These are phyloP conservation scores for Dolichoris vasculosae DNA, from an alignment of 1,140 invertebrate genomes.

Conservation along the genomic window DNA sequence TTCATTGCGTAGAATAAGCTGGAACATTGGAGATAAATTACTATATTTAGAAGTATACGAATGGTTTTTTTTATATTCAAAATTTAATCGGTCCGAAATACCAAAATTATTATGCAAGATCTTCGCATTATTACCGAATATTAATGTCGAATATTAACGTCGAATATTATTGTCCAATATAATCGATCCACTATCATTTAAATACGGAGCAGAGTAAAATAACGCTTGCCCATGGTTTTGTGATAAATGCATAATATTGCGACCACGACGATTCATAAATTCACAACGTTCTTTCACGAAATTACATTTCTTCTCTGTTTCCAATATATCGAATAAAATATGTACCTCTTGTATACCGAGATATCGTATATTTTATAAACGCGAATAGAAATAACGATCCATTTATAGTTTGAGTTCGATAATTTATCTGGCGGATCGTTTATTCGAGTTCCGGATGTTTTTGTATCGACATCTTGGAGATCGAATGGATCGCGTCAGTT, in stretches of 20 bases:
- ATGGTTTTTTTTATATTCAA: too few relatives aligned
- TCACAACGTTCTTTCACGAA: neutral
- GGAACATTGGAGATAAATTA: neutral
- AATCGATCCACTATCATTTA: too few relatives aligned
- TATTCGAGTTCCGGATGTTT: neutral
- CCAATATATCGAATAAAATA: neutral
- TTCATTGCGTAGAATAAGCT: neutral
- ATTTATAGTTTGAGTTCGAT: neutral
- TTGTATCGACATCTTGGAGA: neutral
- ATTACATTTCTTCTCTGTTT: neutral
- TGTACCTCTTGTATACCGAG: neutral
- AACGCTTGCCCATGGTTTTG: neutral
- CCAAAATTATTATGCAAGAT: too few relatives aligned
- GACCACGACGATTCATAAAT: neutral
- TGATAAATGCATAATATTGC: neutral
- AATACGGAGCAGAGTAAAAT: neutral
- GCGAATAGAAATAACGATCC: neutral
- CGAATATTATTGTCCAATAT: too few relatives aligned
- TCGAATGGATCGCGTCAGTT: neutral
- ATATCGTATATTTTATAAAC: neutral
- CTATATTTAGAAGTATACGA: too few relatives aligned
- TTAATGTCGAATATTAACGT: too few relatives aligned
- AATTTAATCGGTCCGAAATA: too few relatives aligned
- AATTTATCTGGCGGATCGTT: neutral
- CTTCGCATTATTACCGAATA: too few relatives aligned